A percentile compares a stretch with the other conserved stretches of the same genome.
Evolutionary conservation across 2,113 vertebrate species (phyloP).

Genomic region (Prolemur simus): DNA sequence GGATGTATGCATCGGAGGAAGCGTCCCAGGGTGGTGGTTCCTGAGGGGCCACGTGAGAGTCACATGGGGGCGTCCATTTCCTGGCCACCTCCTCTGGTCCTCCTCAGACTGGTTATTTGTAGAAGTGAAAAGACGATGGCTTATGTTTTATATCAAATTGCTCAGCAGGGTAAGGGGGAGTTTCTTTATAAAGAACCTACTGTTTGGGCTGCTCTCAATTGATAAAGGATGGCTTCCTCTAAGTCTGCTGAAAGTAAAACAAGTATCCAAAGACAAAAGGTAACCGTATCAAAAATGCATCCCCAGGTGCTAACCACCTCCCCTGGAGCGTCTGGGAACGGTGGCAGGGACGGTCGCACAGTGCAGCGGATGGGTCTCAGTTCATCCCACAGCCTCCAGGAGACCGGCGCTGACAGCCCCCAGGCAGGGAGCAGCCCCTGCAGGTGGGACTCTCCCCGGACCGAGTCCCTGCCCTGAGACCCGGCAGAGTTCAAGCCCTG

Average conservation of each 20-base stretch:
- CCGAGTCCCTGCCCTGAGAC: not conserved
- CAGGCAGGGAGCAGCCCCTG: not conserved
- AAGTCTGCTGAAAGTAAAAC: not conserved
- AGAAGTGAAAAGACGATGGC: not conserved
- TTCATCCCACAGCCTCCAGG: not conserved
- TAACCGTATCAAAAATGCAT: not conserved
- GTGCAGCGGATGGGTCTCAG: fast-evolving
- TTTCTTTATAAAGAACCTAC: not conserved
- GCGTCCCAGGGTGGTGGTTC: constrained; percentile 73
- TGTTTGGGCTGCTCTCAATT: not conserved
- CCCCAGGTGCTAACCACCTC: not conserved
- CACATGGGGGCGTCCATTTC: constrained; percentile 50
- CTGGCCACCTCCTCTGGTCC: constrained; percentile 60
- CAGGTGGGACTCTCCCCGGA: not conserved
- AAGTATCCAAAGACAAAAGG: not conserved
- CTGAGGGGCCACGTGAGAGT: constrained; percentile 64
- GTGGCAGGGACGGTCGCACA: fast-evolving
- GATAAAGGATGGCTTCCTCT: not conserved
- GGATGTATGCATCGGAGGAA: constrained; percentile 68
- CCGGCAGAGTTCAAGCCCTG: too few species aligned
- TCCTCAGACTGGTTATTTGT: not conserved
- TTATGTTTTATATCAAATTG: not conserved
- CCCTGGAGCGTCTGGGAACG: fast-evolving
- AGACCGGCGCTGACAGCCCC: not conserved
- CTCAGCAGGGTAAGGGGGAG: not conserved